phyloP scores from a whole-genome alignment of 2,113 vertebrate genomes.

The Nicator chloris region DNA sequence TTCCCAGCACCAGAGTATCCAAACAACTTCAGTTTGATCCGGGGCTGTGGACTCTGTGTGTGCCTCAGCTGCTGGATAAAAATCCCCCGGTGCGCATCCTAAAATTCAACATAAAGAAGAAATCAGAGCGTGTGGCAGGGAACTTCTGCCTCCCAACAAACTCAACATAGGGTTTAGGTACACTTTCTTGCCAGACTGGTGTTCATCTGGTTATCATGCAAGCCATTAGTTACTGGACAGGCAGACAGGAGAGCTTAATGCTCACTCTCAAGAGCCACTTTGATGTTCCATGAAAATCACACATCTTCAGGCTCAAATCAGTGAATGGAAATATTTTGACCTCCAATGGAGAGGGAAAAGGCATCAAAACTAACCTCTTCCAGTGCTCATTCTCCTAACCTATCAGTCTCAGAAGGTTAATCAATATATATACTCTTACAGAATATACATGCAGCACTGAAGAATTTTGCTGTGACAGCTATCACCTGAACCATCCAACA shows the following conservation, averaged over 20 bases:
- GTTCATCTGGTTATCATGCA: not conserved
- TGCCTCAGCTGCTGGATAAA: slow-evolving; percentile 93
- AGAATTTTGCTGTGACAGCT: not conserved
- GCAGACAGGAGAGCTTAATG: not conserved
- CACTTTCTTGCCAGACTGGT: not conserved
- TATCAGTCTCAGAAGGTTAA: not conserved
- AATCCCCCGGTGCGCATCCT: slow-evolving; percentile 87
- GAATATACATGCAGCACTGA: not conserved
- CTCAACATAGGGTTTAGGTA: not conserved
- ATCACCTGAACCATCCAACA: not conserved
- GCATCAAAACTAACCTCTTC: not conserved
- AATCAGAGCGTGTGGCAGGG: not conserved
- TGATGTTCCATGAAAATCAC: not conserved
- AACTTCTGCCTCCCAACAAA: not conserved
- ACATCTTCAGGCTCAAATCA: not conserved
- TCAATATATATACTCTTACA: not conserved
- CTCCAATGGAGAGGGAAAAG: not conserved
- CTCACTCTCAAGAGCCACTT: not conserved
- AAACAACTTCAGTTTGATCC: slow-evolving; percentile 94
- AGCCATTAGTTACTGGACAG: not conserved
- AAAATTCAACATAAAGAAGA: not conserved
- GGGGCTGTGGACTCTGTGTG: slow-evolving; percentile 82
- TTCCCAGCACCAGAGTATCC: slow-evolving; percentile 89
- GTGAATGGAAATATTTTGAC: not conserved
- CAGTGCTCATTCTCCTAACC: not conserved